Evolutionary conservation across 2,888 invertebrate species (phyloP), one percentile per base, ranked within the genome.

Genomic region (Microchrysa polita): DNA sequence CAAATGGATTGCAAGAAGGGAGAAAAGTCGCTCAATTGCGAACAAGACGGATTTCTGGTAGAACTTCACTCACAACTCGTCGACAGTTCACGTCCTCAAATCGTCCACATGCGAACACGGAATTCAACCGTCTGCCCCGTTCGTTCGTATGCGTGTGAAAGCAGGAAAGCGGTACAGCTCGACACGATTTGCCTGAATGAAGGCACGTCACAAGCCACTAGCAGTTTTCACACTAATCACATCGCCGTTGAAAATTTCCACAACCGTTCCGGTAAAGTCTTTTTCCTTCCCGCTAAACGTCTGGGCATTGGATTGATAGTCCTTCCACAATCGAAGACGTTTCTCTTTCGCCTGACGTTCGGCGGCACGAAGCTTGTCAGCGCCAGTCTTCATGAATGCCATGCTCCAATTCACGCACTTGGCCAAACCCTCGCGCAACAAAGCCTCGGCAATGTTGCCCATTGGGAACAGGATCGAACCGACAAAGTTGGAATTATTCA

Each of bases 161-260:
- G 65, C 65, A 48, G 27, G 27, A 34, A 34, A 34, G n/a, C n/a
- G n/a, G n/a, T n/a, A n/a, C 27, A 7, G 27, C 27, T 5, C 27
- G 7, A 2, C 27, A 34, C 2, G 7, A 34, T 34, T 7, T 34
- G 27, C 27, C 27, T 34, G 4, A 7, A 14, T 69, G 69, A 57
- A 55, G 69, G 69, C 57, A 69, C 69, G 67, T 67, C 67, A 67
- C 18, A 67, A 53, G 14, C 93, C 93, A 81, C 92, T 93, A 27
- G 90, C 86, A 72, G 92, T 86, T 82, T 95, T 96, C 0, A 99
- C 90, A 67, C 93, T 90, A 42, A 99, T 86, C 0, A 96, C 94
- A 86, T 99, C 99, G 0, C 96, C 98, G 81, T 97, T 96, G 5
- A 95, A 91, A 48, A 98, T 91, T 85, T 99, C 99, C 20, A 94